Conservation (phyloP, 2,888 invertebrate species). For the Pteria penguin region DNA sequence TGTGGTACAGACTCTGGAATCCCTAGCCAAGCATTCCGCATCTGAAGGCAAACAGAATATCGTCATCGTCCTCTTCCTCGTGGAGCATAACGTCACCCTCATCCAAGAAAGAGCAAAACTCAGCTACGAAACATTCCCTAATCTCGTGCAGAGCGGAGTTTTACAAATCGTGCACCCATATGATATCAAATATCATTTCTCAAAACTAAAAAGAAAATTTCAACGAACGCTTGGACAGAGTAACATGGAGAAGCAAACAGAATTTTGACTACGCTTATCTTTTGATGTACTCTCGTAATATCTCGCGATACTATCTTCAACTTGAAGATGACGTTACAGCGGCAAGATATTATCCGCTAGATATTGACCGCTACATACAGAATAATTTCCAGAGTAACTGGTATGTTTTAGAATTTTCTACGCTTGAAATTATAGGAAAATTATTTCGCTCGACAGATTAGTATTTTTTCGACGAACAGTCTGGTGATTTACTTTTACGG, state of each 20-base stretch:
- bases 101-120: conserved; percentile 2
- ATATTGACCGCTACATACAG: conserved; percentile 64
- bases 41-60: not conserved
- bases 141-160: not conserved
- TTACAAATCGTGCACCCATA: conserved; percentile 5
- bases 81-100: conserved; percentile 1
- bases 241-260: conserved; percentile 29
- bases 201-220: not conserved
- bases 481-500: conserved; percentile 58
- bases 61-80: conserved; percentile 12
- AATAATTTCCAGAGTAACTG: conserved; percentile 31
- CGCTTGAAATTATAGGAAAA: conserved; percentile 65
- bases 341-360: not conserved
- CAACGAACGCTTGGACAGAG: conserved; percentile 15
- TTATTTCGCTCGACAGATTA: conserved; percentile 59
- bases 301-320: conserved; percentile 24
- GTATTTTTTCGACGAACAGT: conserved; percentile 58
- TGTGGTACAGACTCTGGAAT: conserved; percentile 7
- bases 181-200: conserved; percentile 13
- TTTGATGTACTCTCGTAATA: conserved; percentile 17
- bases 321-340: conserved; percentile 26
- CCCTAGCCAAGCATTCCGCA: not conserved
- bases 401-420: conserved; percentile 62
- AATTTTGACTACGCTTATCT: conserved; percentile 30
- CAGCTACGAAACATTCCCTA: not conserved